These are phyloP conservation scores for Actinemys pallida DNA, from an alignment of 2,113 vertebrate species.

Conservation along the genomic window DNA sequence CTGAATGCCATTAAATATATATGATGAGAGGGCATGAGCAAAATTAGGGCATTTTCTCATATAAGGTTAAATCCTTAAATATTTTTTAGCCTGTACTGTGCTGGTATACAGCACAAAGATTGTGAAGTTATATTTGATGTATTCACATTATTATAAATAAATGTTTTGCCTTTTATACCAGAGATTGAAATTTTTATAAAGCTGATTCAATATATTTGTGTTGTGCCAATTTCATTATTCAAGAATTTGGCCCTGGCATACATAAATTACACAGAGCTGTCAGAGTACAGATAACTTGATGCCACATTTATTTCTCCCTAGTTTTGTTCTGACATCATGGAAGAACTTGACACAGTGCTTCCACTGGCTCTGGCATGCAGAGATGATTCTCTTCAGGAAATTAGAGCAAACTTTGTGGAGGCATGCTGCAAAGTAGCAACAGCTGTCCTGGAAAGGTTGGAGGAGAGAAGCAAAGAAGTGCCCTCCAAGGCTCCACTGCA, in stretches of 20 bases:
- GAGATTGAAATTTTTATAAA: slow-evolving; percentile 54
- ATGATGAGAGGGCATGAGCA: neutral
- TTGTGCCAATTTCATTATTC: slow-evolving; percentile 66
- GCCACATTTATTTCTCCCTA: slow-evolving; percentile 77
- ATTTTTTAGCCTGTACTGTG: neutral
- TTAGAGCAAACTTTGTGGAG: slow-evolving; percentile 90
- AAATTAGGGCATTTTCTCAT: slow-evolving; percentile 42
- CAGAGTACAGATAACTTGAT: slow-evolving; percentile 72
- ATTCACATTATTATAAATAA: neutral
- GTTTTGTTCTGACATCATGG: slow-evolving; percentile 92
- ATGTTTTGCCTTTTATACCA: slow-evolving; percentile 38
- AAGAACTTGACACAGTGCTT: slow-evolving; percentile 90
- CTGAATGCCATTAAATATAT: neutral
- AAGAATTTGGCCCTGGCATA: slow-evolving; percentile 41
- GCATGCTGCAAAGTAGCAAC: slow-evolving; percentile 86
- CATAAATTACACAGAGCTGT: slow-evolving; percentile 65
- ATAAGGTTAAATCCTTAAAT: slow-evolving; percentile 33
- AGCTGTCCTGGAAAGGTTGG: slow-evolving; percentile 85
- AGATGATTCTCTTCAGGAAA: slow-evolving; percentile 87
- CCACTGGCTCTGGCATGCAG: slow-evolving; percentile 90
- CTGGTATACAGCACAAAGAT: slow-evolving; percentile 13
- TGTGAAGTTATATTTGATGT: slow-evolving; percentile 27
- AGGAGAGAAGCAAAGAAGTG: slow-evolving; percentile 85
- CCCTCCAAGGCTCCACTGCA: slow-evolving; percentile 84
- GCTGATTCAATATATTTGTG: slow-evolving; percentile 54